phyloP scores from a whole-genome alignment of 2,113 vertebrate species.

The Prunella fulvescens region DNA sequence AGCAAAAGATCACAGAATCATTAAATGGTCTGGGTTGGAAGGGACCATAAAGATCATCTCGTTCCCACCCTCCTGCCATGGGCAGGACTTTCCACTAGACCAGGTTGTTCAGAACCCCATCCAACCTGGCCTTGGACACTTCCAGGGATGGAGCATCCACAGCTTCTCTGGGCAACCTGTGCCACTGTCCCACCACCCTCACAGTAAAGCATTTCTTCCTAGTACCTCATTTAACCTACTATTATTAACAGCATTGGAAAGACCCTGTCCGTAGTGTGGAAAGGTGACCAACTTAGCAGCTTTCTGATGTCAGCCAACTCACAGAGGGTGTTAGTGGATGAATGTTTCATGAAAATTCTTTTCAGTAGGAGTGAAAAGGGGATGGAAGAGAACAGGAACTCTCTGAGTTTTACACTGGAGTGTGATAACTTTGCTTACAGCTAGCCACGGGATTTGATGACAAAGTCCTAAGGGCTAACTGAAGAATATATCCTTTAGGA shows the following conservation, averaged over 20 bases:
- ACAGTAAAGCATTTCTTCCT: background rate
- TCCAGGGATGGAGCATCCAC: background rate
- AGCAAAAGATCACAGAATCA: background rate
- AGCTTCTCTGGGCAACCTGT: background rate
- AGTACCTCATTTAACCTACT: background rate
- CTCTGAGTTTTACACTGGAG: background rate
- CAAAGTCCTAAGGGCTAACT: background rate
- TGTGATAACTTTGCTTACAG: background rate
- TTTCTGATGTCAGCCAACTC: background rate
- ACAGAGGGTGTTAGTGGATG: background rate
- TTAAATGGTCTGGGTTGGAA: background rate
- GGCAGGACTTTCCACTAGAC: background rate
- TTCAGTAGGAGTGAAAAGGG: background rate
- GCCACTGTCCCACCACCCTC: background rate
- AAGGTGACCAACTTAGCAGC: background rate
- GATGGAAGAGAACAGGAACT: background rate
- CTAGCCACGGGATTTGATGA: accelerated
- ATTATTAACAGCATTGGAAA: background rate
- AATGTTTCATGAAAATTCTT: background rate
- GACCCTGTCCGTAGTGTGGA: background rate
- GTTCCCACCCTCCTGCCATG: background rate
- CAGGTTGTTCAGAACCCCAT: background rate
- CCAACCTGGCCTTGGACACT: background rate
- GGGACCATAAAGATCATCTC: background rate
- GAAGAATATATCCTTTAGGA: background rate